Base-by-base conservation (phyloP, 1,140 invertebrate genomes). In the Stegodyphus mimosarum region DNA sequence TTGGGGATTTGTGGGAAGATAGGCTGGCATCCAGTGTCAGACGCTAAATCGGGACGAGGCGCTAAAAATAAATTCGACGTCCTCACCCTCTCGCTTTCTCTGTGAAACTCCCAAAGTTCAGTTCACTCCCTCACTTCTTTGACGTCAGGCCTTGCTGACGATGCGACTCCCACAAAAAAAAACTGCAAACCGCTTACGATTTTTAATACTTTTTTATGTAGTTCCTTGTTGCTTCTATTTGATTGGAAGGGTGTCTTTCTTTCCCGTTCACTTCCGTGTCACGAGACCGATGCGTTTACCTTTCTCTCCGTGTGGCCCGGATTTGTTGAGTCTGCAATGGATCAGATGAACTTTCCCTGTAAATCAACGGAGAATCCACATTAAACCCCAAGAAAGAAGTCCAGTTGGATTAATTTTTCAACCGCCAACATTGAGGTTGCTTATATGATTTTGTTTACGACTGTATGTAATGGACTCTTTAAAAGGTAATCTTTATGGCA, bases 11-110 rank as follows among this genome's bases (percentile, higher is more conserved):
- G 69, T 66, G 17, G 15, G 51, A 18, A 17, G 48, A 7, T 66
- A 48, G 80, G 80, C 78, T 50, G 80, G 80, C 80, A 83, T 83
- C 80, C 80, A 83, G 71, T 83, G 80, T 83, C 80, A 83, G 69
- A 49, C 70, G 33, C 80, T 83, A 83, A 74, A 83, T 83, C 60
- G 80, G 80, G 80, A 83, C 50, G 60, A n/a, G 55, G n/a, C 70
- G 63, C 80, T 74, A 83, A 83, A 83, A 83, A 83, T 83, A 77
- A 17, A 7, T 48, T 48, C 17, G 63, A 3, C 78, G 49, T 52
- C 48, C 15, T 18, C 67, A n/a, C 18, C 64, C 67, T 73, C 66
- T 55, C 15, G n/a, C 71, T 63, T 33, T 49, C 33, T 5, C 70
- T 48, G 49, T 69, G 10, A 17, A 50, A 73, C 50, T 74, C 48